Conservation (phyloP, 2,888 invertebrate species). For the Miltochrista miniata region DNA sequence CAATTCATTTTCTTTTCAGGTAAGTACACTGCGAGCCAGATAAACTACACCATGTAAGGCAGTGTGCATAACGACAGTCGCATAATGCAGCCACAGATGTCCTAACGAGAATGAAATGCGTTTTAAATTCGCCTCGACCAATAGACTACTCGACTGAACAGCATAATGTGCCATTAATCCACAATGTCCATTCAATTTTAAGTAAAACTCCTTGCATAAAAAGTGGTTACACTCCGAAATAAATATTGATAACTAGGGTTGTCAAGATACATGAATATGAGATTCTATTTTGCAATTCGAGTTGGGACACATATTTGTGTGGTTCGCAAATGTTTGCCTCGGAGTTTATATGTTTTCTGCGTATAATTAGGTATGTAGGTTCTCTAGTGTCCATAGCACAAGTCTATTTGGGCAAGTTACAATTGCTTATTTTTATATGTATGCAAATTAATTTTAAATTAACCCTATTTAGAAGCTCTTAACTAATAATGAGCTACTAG, state of each 20-base stretch:
- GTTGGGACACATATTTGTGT: no score
- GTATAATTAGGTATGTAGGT: no score
- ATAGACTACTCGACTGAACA: conserved; percentile 30
- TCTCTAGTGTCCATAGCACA: no score
- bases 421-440: no score
- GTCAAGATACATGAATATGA: conserved; percentile 2
- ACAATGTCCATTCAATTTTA: conserved; percentile 49
- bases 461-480: no score
- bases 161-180: conserved; percentile 62
- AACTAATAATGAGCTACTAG: no score
- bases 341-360: no score
- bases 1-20: conserved; percentile 57
- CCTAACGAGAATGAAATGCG: conserved; percentile 67
- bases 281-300: no score
- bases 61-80: conserved; percentile 39
- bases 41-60: conserved; percentile 37
- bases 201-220: conserved; percentile 60
- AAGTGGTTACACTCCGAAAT: conserved; percentile 62
- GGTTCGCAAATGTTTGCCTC: no score
- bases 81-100: conserved; percentile 40
- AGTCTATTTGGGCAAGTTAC: no score
- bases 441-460: no score
- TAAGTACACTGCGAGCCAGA: conserved; percentile 50
- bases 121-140: conserved; percentile 61
- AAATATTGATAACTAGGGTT: conserved; percentile 62